Base-by-base conservation (phyloP, 2,888 invertebrate genomes). In the Oscheius onirici region DNA sequence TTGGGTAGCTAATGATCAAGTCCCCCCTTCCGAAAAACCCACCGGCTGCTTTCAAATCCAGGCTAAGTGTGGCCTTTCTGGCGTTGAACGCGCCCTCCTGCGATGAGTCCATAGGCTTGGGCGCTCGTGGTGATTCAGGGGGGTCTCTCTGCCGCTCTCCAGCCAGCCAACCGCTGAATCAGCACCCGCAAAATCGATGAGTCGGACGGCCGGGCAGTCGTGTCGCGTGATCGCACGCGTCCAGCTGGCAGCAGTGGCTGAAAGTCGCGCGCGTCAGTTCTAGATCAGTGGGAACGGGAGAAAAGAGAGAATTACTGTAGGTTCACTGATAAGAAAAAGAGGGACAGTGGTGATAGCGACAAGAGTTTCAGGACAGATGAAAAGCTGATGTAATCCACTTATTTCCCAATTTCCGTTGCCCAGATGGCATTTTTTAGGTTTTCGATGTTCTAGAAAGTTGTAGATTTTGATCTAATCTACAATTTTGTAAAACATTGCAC, bases 71-170 rank as follows among this genome's bases (percentile, higher is more conserved):
- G 51, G 52, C 66, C 52, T 54, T 66, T 20, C 43, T 26, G 40
- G 40, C 52, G 24, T 54, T 52, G 54, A 66, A 66, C 15, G 66
- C 66, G 43, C 66, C 66, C 66, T 63, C 63, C 63, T 58, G 58
- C 58, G 41, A 41, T 17, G 34, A 41, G 24, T 60, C 41, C 24
- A 43, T 40, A 43, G 43, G 20, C 34, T 34, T 3, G 26, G 28
- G 55, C 55, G 55, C n/a, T 15, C 15, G 24, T 20, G 58, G 17
- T 60, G 60, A 60, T 60, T 60, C 60, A 60, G 60, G 20, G 60
- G 34, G 34, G 34, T 34, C 34, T 34, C n/a, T n/a, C 34, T 34
- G 34, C 34, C 34, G 34, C 34, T 34, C 34, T 43, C 60, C 17
- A n/a, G 55, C n/a, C 55, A 28, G 55, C 22, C 60, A 40, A 41